Conservation (phyloP, 2,888 invertebrate species). For the Troides oblongomaculatus region DNA sequence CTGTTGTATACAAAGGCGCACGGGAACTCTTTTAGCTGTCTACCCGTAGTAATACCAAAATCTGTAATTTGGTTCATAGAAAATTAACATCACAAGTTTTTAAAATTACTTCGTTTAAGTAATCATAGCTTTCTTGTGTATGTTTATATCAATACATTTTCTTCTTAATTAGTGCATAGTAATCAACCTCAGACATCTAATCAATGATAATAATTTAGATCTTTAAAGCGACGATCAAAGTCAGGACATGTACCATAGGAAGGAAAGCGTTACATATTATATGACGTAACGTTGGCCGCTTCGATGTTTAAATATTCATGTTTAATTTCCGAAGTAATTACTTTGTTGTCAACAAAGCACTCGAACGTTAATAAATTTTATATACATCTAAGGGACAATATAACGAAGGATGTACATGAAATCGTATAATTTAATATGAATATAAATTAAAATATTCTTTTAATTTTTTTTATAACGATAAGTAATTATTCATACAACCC, state of each 20-base stretch:
- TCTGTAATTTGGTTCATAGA: slow-evolving; percentile 85
- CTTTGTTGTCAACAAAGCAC: slow-evolving; percentile 16
- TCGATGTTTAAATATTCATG: slow-evolving; percentile 29
- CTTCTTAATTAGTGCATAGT: not conserved
- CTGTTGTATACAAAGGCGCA: slow-evolving; percentile 95
- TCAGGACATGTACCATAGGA: not conserved
- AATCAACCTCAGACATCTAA: not conserved
- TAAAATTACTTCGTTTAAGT: not conserved
- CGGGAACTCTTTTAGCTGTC: slow-evolving; percentile 86
- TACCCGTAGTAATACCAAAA: slow-evolving; percentile 92
- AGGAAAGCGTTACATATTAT: slow-evolving; percentile 9
- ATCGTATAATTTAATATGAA: not conserved
- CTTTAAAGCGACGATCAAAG: not conserved
- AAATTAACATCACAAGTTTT: not conserved
- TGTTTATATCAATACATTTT: not conserved
- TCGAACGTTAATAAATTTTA: slow-evolving; percentile 16
- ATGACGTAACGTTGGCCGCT: slow-evolving; percentile 6
- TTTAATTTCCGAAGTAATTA: slow-evolving; percentile 25
- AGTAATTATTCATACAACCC: too few relatives aligned
- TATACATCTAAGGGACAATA: slow-evolving; percentile 7
- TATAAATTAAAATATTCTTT: not conserved
- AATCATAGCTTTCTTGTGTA: too few relatives aligned
- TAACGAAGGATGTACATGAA: not conserved
- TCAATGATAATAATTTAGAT: not conserved
- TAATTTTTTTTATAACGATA: too few relatives aligned